phyloP scores from a whole-genome alignment of 2,797 vertebrate species.

The Alauda arvensis region DNA sequence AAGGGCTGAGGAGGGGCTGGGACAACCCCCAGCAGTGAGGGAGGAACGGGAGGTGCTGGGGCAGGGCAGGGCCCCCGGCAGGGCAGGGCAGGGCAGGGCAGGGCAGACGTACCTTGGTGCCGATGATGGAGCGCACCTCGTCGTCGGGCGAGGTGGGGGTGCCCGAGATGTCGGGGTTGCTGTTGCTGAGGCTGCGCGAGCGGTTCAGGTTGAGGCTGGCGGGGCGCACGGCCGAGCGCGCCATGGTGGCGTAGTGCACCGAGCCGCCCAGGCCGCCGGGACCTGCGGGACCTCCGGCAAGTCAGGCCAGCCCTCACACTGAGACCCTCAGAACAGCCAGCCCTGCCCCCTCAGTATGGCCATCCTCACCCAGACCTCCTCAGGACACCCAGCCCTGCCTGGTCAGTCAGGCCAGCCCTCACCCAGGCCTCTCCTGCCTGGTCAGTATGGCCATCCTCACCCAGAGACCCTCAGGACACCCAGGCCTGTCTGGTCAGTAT shows the following conservation, averaged over 20 bases:
- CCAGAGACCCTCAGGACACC: too few relatives aligned
- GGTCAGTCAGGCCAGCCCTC: too few relatives aligned
- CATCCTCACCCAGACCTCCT: not conserved
- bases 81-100: not conserved
- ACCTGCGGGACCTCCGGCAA: slow-evolving; percentile 36
- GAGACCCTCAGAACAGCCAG: not conserved
- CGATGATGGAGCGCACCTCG: slow-evolving; percentile 95
- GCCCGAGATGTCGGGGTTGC: slow-evolving; percentile 96
- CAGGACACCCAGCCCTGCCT: not conserved
- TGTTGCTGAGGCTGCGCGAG: slow-evolving; percentile 97
- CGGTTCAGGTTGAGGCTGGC: slow-evolving; percentile 96
- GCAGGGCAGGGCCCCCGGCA: not conserved
- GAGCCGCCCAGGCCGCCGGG: slow-evolving; percentile 91
- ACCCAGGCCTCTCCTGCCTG: too few relatives aligned
- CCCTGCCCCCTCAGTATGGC: too few relatives aligned
- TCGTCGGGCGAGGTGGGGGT: slow-evolving; percentile 96
- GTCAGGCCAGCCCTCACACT: fast-evolving
- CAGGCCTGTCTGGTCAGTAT: not conserved
- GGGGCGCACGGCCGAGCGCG: slow-evolving; percentile 90
- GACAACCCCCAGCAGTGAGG: fast-evolving
- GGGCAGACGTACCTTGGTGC: slow-evolving; percentile 85
- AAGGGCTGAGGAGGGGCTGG: not conserved
- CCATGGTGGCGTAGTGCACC: slow-evolving; percentile 97
- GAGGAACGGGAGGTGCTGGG: not conserved
- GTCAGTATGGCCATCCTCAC: not conserved